Evolutionary conservation across 2,888 invertebrate species (phyloP).

Genomic region (Macrophya annulata): DNA sequence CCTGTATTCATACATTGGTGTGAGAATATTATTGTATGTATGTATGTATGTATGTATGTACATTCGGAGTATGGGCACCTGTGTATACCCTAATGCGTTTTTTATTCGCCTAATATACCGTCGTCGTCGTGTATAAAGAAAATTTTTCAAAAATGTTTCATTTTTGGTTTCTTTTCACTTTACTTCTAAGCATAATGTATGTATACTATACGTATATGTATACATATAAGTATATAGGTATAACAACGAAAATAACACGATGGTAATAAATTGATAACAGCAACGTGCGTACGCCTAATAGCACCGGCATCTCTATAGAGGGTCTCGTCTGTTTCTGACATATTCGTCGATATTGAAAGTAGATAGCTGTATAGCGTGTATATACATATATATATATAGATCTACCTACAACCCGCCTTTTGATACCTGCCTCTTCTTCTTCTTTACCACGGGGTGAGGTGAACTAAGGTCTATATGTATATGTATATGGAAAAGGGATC

Average conservation of each 20-base stretch:
- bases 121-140: no score
- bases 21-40: neutral
- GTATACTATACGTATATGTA: no score
- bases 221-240: no score
- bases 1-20: neutral
- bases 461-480: neutral
- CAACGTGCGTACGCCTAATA: conserved; percentile 1
- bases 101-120: neutral
- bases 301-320: conserved; percentile 10
- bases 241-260: neutral
- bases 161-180: neutral
- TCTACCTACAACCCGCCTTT: neutral
- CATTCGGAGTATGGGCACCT: neutral
- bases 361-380: neutral
- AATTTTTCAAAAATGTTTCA: neutral
- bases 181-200: no score
- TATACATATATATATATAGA: neutral
- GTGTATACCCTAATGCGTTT: conserved; percentile 10
- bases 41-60: conserved; percentile 13
- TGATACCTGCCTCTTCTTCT: neutral
- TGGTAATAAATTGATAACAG: neutral
- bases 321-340: conserved; percentile 20
- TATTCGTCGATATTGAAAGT: conserved; percentile 42
- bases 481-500: neutral
- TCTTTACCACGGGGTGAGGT: neutral